Conservation (phyloP, 2,797 vertebrate species). For the Sparus aurata region DNA sequence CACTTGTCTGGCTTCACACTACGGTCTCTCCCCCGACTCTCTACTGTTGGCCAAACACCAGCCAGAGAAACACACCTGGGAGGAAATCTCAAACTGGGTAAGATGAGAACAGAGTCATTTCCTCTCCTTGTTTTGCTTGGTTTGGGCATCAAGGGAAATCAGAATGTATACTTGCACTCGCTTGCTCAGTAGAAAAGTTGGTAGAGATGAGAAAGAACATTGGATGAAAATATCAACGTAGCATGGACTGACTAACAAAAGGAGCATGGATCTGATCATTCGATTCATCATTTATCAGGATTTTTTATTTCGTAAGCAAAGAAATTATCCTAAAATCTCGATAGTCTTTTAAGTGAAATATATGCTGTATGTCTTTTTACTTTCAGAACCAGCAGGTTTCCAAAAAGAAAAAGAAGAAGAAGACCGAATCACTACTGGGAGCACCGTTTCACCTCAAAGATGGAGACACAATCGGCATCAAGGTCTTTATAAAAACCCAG, state of each 20-base stretch:
- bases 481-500: conserved; percentile 81
- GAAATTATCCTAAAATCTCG: not conserved
- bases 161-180: not conserved
- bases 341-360: not conserved
- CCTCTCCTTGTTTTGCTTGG: not conserved
- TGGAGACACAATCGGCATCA: conserved; percentile 92
- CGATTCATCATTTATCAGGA: not conserved
- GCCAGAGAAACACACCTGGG: conserved; percentile 92
- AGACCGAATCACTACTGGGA: conserved; percentile 89
- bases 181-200: not conserved
- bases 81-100: conserved; percentile 92
- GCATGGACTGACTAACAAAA: not conserved
- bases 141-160: not conserved
- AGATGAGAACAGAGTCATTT: conserved; percentile 26
- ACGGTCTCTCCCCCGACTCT: conserved; percentile 88
- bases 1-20: conserved; percentile 86
- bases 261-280: not conserved
- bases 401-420: conserved; percentile 94
- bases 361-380: not conserved
- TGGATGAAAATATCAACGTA: not conserved
- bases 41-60: conserved; percentile 94
- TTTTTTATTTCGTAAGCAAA: conserved; percentile 1
- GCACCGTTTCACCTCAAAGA: conserved; percentile 93
- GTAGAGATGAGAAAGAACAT: not conserved
- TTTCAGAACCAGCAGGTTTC: conserved; percentile 91